Evolutionary conservation across 1,140 invertebrate species (phyloP), one percentile per base, ranked within the genome.

Genomic region (Monochamus saltuarius): DNA sequence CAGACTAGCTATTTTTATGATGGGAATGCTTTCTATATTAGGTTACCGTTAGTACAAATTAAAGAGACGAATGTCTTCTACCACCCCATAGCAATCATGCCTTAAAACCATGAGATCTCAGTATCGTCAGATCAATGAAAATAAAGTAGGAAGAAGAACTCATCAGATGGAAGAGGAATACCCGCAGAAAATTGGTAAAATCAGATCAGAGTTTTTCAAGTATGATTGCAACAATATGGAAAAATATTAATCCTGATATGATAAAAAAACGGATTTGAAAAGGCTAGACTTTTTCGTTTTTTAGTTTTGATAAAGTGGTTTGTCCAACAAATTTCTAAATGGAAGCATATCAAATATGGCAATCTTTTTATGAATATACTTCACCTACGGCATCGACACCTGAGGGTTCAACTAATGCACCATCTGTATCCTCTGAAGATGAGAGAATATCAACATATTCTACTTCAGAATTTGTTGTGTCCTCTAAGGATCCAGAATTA

Each of bases 71-170:
- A 70, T 59, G 8, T 75, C 37, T 72, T 66, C 54, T 75, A 13
- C 75, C 69, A 17, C 60, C 73, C 54, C 73, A 75, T 52, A 74
- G 70, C 34, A 74, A 64, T 29, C 69, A 73, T 47, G 39, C 73
- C 29, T 62, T 76, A 29, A 72, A 76, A 64, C 73, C 74, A 22
- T 56, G 76, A 50, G 75, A 74, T 55, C 52, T 75, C 9, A 65
- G 61, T 52, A 72, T 61, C 9, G 55, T 64, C 19, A 54, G 39
- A 51, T 11, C 58, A 14, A 13, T 64, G 35, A 64, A 64, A 61
- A 37, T 49, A 45, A 50, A 22, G 35, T 64, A 55, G 46, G 56
- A 53, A 14, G 53, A 22, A 42, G 38, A 54, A 54, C 52, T 54
- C n/a, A 34, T 40, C 9, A 54, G 22, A 16, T 54, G 52, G 52